phyloP scores from a whole-genome alignment of 64 coral and sea anemone species.

The Porites lutea region DNA sequence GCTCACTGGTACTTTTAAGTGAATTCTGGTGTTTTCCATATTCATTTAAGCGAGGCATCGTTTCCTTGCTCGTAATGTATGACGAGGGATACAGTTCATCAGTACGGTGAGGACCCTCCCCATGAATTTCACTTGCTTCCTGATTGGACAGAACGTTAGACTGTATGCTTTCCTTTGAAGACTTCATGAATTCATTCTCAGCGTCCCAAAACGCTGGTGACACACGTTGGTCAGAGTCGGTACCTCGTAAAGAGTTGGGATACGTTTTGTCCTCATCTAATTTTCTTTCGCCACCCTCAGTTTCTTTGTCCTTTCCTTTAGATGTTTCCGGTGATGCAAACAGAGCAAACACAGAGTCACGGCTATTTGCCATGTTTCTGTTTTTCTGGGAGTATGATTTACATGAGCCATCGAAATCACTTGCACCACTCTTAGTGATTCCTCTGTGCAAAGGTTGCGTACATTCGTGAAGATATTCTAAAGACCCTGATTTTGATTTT shows the following conservation, averaged over 20 bases:
- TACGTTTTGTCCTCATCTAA: neutral
- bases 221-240: neutral
- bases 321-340: neutral
- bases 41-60: neutral
- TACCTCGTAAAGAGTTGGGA: neutral
- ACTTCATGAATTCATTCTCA: neutral
- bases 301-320: neutral
- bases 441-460: neutral
- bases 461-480: neutral
- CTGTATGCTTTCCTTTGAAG: neutral
- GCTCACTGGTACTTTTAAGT: neutral
- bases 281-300: neutral
- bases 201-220: neutral
- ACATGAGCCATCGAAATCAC: neutral
- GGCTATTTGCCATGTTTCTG: neutral
- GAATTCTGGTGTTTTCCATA: neutral
- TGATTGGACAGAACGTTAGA: neutral
- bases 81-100: neutral
- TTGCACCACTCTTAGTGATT: neutral
- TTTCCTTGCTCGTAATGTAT: neutral
- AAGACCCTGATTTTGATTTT: neutral
- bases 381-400: neutral
- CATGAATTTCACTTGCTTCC: too few species aligned
- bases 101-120: too few species aligned
- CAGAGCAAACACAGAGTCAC: constrained; percentile 9